Percentiles rank a stretch among this genome's conserved stretches.
Conservation (phyloP, 1,140 invertebrate species). For the Pentalonia nigronervosa region DNA sequence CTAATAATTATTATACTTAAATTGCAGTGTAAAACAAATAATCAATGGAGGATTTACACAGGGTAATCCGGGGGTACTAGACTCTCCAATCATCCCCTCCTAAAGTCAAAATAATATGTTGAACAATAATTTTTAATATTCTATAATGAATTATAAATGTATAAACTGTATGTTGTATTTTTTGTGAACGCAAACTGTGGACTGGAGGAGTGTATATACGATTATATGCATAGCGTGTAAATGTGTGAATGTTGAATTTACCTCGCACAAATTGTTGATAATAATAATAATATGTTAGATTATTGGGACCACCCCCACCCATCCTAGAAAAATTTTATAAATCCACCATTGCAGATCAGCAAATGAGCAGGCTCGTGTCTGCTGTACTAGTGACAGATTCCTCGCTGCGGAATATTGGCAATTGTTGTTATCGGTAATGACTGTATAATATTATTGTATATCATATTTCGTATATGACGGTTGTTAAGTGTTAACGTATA, state of each 20-base stretch:
- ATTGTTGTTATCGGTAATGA: neutral
- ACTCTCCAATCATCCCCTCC: no score
- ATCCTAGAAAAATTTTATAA: neutral
- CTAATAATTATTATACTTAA: no score
- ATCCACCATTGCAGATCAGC: neutral
- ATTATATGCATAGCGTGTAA: no score
- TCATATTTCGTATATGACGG: no score
- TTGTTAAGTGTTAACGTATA: no score
- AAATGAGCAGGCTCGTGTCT: neutral
- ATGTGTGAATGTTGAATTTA: no score
- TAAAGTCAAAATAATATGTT: neutral
- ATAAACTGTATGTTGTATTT: no score
- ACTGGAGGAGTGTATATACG: no score
- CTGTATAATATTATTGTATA: neutral
- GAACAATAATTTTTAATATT: neutral
- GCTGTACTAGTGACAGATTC: neutral
- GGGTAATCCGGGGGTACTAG: no score
- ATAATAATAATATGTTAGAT: neutral
- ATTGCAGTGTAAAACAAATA: no score
- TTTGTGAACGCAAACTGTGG: no score
- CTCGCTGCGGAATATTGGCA: neutral
- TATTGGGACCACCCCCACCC: neutral
- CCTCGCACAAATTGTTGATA: neutral
- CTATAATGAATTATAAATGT: neutral
- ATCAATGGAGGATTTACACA: no score